Evolutionary conservation across 2,113 vertebrate genomes (phyloP).

Genomic region (Tupaia tana): DNA sequence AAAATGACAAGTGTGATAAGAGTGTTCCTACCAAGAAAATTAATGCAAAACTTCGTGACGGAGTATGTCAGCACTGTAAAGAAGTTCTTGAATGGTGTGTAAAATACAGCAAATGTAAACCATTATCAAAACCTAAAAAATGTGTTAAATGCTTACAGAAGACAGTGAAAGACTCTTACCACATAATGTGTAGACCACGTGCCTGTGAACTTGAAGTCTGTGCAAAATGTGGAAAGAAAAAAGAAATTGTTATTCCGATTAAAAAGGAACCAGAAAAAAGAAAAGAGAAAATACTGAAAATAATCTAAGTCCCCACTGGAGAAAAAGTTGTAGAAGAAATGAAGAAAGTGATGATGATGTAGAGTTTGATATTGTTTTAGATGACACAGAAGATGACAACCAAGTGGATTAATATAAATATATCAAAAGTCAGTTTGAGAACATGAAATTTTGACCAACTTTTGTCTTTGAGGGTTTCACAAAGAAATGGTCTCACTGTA

Average conservation of each 20-base stretch:
- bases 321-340: constrained; percentile 51
- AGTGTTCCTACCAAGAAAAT: no score
- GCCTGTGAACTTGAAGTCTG: constrained; percentile 92
- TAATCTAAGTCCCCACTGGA: background rate
- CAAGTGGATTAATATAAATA: background rate
- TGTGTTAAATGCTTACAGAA: constrained; percentile 96
- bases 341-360: constrained; percentile 82
- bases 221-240: constrained; percentile 96
- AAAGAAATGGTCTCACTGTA: no score
- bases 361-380: constrained; percentile 77
- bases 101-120: no score
- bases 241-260: constrained; percentile 91
- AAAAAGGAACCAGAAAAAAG: constrained; percentile 66
- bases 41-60: no score
- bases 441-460: constrained; percentile 21
- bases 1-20: no score
- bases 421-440: constrained; percentile 69
- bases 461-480: background rate
- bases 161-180: constrained; percentile 95
- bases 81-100: no score
- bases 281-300: constrained; percentile 68
- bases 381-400: constrained; percentile 68
- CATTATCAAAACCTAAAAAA: no score
- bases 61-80: no score
- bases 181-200: constrained; percentile 94